Evolutionary conservation across 2,888 invertebrate genomes (phyloP).

Genomic region (Scelioninae gen. 1): DNA sequence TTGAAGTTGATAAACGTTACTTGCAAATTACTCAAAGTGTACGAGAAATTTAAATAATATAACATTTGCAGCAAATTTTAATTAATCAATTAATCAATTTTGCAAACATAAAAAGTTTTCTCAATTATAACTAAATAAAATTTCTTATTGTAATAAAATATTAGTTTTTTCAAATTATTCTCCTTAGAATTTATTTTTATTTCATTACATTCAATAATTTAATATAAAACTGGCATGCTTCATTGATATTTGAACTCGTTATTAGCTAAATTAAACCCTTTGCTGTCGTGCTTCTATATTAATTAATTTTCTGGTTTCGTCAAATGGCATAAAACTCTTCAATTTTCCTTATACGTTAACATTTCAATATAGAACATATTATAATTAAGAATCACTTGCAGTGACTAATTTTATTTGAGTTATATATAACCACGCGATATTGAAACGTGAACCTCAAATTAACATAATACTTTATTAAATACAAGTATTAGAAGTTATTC

Average conservation of each 20-base stretch:
- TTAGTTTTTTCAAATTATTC: too few species aligned
- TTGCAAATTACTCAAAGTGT: too few species aligned
- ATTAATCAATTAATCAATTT: too few species aligned
- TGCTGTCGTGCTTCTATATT: neutral
- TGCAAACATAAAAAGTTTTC: too few species aligned
- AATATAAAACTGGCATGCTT: neutral
- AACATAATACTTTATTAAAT: slow-evolving; percentile 14
- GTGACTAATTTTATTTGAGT: slow-evolving; percentile 28
- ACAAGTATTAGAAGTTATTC: slow-evolving; percentile 13
- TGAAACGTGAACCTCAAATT: slow-evolving; percentile 20
- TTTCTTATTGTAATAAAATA: too few species aligned
- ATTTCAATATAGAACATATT: slow-evolving; percentile 10
- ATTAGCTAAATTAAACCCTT: neutral
- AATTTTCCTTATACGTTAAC: slow-evolving; percentile 10
- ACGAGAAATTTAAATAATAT: too few species aligned
- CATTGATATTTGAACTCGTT: neutral
- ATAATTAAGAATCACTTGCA: slow-evolving; percentile 23
- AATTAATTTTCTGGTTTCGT: slow-evolving; percentile 8
- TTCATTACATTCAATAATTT: neutral
- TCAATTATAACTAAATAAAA: too few species aligned
- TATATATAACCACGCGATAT: slow-evolving; percentile 12
- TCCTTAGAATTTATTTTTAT: neutral
- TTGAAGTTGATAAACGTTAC: too few species aligned
- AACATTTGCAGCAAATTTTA: too few species aligned
- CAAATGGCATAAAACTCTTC: slow-evolving; percentile 14